A percentile compares a stretch with the other conserved stretches of the same genome.
phyloP scores from a whole-genome alignment of 2,113 vertebrate genomes.

The Sinosuthora webbiana region DNA sequence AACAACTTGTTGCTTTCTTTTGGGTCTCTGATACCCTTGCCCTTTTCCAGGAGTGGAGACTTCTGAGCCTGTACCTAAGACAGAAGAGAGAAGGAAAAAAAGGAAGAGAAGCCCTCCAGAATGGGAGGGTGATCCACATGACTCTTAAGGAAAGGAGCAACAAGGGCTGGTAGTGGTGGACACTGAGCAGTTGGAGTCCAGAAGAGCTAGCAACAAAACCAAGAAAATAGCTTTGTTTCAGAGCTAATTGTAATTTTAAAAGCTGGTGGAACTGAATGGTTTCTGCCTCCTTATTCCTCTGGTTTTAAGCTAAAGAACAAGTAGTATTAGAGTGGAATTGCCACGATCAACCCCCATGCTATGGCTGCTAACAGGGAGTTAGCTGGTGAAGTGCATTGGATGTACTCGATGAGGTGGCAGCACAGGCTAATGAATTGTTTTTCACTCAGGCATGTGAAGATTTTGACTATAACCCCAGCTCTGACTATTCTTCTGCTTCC shows the following conservation, averaged over 20 bases:
- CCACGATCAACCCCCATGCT: neutral
- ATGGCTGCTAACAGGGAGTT: neutral
- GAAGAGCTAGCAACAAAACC: neutral
- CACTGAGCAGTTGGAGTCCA: neutral
- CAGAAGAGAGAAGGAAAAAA: neutral
- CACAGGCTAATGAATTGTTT: neutral
- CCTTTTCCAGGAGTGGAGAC: neutral
- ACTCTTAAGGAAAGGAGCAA: neutral
- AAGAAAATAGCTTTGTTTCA: neutral
- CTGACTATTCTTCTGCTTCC: neutral
- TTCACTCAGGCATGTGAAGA: neutral
- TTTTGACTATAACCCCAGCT: neutral
- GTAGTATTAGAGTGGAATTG: neutral
- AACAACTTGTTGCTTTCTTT: neutral
- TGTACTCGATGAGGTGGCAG: neutral
- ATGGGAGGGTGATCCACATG: neutral
- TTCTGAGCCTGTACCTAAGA: neutral
- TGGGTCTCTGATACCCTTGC: neutral
- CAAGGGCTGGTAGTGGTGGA: neutral
- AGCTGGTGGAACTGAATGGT: neutral
- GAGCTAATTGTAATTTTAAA: neutral
- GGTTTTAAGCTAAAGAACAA: neutral
- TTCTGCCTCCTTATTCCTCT: neutral
- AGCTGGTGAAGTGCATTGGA: conserved; percentile 12
- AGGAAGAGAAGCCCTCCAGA: neutral